Percentiles rank a stretch among this genome's conserved stretches.
Conservation (phyloP, 2,888 invertebrate species). For the Mimas tiliae region DNA sequence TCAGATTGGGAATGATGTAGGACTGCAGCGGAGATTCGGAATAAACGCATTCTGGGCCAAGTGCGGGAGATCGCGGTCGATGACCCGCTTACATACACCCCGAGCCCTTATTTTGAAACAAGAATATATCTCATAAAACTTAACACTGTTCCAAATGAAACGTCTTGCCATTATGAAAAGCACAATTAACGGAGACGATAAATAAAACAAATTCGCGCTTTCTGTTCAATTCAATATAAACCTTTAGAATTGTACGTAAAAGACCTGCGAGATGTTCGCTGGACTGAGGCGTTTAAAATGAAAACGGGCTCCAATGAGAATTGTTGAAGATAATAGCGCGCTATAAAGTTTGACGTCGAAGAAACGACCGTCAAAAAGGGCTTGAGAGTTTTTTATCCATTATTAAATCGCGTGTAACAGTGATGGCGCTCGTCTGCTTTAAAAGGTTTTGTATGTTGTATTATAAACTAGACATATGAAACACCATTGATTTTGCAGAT, state of each 20-base stretch:
- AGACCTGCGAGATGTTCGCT: constrained; percentile 36
- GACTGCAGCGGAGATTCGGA: constrained; percentile 65
- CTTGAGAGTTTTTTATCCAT: constrained; percentile 2
- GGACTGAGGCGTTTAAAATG: constrained; percentile 42
- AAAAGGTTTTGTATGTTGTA: constrained; percentile 4
- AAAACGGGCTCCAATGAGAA: constrained; percentile 37
- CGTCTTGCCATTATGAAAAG: constrained; percentile 43
- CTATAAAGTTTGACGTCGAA: constrained; percentile 39
- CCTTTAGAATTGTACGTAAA: constrained; percentile 36
- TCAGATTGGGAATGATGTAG: constrained; percentile 74
- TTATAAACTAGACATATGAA: constrained; percentile 11
- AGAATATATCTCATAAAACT: constrained; percentile 55
- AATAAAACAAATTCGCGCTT: constrained; percentile 50
- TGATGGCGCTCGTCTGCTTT: background rate
- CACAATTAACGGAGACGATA: constrained; percentile 48
- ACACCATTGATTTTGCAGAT: background rate
- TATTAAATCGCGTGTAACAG: constrained; percentile 4
- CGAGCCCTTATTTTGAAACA: constrained; percentile 58
- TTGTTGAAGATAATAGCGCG: constrained; percentile 43
- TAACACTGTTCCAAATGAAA: constrained; percentile 59
- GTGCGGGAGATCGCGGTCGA: constrained; percentile 70
- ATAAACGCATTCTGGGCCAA: constrained; percentile 77
- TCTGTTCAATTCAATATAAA: constrained; percentile 42
- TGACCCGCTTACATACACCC: constrained; percentile 65
- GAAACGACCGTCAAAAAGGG: constrained; percentile 18